phyloP scores from a whole-genome alignment of 92 coral and sea anemone species.

The Diadumene lineata region DNA sequence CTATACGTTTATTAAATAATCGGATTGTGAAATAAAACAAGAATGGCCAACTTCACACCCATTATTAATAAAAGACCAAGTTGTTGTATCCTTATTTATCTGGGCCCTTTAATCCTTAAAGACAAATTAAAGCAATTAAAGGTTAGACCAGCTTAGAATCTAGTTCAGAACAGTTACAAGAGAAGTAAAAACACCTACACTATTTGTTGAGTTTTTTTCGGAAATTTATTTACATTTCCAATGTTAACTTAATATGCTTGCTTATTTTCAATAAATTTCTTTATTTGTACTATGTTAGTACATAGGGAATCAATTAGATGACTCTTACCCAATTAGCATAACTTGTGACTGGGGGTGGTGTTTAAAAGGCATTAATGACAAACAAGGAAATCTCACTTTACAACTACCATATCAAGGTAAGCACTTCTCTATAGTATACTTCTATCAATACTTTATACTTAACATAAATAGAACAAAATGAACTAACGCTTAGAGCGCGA shows the following conservation, averaged over 20 bases:
- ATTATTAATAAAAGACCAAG: no score
- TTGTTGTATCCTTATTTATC: background rate
- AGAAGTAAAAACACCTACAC: background rate
- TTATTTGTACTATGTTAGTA: slow-evolving; percentile 6
- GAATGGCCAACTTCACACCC: background rate
- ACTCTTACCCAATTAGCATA: slow-evolving; percentile 22
- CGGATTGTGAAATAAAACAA: slow-evolving; percentile 6
- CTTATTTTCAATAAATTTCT: slow-evolving; percentile 15
- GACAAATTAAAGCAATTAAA: background rate
- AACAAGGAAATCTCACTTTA: background rate
- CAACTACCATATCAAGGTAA: background rate
- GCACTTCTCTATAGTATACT: no score
- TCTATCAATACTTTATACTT: no score
- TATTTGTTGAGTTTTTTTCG: slow-evolving; percentile 1
- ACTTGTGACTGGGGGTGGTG: background rate
- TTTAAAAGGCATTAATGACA: slow-evolving; percentile 1
- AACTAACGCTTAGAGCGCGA: background rate
- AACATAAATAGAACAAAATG: background rate
- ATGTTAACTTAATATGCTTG: slow-evolving; percentile 14
- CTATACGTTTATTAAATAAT: slow-evolving; percentile 20
- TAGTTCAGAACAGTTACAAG: no score
- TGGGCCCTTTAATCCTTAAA: background rate
- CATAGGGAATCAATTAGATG: slow-evolving; percentile 4
- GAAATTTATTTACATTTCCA: slow-evolving; percentile 8
- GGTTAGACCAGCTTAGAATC: no score